phyloP scores from a whole-genome alignment of 2,888 invertebrate genomes.

The Parelbella ahira region DNA sequence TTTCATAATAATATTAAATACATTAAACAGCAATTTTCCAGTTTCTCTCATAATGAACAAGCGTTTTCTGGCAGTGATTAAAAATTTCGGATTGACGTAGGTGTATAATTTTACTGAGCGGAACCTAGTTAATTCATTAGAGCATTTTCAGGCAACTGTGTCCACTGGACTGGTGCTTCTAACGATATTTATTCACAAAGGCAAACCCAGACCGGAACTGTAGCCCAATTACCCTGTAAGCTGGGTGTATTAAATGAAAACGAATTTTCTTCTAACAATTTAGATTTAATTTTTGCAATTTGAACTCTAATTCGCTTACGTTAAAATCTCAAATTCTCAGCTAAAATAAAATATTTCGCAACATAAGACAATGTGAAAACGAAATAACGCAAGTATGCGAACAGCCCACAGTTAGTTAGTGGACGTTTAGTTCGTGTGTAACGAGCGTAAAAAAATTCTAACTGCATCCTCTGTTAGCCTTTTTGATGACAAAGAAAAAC shows the following conservation, averaged over 20 bases:
- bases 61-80: too few species aligned
- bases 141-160: constrained; percentile 1
- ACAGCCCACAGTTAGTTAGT: too few species aligned
- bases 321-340: constrained; percentile 3
- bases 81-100: too few species aligned
- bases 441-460: too few species aligned
- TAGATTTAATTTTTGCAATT: background rate
- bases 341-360: background rate
- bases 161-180: constrained; percentile 4
- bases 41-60: too few species aligned
- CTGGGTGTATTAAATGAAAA: constrained; percentile 3
- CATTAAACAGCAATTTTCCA: too few species aligned
- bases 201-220: background rate
- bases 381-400: too few species aligned
- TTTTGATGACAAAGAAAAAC: too few species aligned
- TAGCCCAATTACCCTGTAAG: constrained; percentile 2
- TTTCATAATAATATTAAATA: too few species aligned
- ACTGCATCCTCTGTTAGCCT: too few species aligned
- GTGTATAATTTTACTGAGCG: background rate
- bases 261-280: constrained; percentile 1
- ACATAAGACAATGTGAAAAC: background rate
- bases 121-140: constrained; percentile 1
- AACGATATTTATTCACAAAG: constrained; percentile 14
- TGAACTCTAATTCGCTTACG: background rate
- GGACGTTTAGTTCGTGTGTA: too few species aligned